phyloP scores from a whole-genome alignment of 2,888 invertebrate species.

The Cosmia pyralina region DNA sequence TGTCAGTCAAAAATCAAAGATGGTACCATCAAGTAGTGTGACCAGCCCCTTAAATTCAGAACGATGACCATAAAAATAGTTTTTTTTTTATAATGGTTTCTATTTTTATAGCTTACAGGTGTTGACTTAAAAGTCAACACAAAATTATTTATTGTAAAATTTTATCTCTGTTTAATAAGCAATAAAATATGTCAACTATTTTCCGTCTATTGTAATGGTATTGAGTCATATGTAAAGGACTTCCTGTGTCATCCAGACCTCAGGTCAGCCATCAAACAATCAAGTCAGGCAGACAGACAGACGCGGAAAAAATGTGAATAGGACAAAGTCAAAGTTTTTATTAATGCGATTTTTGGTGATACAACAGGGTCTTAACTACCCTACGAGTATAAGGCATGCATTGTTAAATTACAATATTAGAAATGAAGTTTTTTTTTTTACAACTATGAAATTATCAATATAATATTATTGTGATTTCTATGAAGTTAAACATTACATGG shows the following conservation, averaged over 20 bases:
- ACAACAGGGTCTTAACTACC: too few relatives aligned
- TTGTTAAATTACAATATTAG: too few relatives aligned
- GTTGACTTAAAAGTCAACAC: conserved; percentile 31
- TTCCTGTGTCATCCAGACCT: conserved; percentile 25
- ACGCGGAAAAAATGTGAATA: background rate
- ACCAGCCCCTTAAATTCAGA: conserved; percentile 25
- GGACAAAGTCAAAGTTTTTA: too few relatives aligned
- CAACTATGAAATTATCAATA: too few relatives aligned
- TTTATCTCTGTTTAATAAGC: conserved; percentile 4
- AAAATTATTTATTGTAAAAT: conserved; percentile 2
- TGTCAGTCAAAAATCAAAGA: background rate
- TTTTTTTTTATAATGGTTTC: conserved; percentile 25
- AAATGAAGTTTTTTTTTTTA: too few relatives aligned
- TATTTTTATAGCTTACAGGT: conserved; percentile 57
- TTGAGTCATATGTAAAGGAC: conserved; percentile 28
- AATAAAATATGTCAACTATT: conserved; percentile 18
- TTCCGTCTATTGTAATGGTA: background rate
- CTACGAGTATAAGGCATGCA: too few relatives aligned
- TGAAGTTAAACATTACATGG: too few relatives aligned
- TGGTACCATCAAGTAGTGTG: background rate
- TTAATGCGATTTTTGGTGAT: too few relatives aligned
- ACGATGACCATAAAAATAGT: conserved; percentile 29
- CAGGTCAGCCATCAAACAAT: background rate
- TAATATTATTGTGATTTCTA: too few relatives aligned
- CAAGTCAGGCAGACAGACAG: conserved; percentile 6